Evolutionary conservation across 1,140 invertebrate genomes (phyloP), one percentile per base, ranked within the genome.

Genomic region (Ostrea denselamellosa): DNA sequence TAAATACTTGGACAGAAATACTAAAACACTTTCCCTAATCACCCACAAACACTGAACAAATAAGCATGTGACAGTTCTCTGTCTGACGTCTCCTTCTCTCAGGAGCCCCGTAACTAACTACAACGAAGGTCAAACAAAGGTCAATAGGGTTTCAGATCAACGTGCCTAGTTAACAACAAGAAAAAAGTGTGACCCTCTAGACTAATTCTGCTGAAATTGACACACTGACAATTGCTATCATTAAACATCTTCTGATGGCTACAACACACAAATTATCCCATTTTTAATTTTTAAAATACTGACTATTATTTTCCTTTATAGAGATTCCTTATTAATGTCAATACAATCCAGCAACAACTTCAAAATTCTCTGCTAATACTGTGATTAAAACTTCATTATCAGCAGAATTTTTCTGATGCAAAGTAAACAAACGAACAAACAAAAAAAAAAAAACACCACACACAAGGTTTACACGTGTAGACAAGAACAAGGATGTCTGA

Each of bases 81-180:
- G 68, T 71, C 68, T 5, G 68, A 25, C 25, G 5, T 25, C 22
- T 71, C 68, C 14, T 14, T 71, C 68, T 25, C 68, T 71, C 12
- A 71, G 68, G 68, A 71, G 68, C 68, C 68, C 68, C 68, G 68
- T 71, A 71, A 71, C 68, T 71, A 71, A 71, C 12, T 14, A 71
- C 68, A 71, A 71, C 68, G 25, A 71, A 71, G 68, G 68, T 71
- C 28, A 71, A 25, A 71, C 68, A 71, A 14, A 71, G 68, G 68
- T 44, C 68, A 34, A 71, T 62, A 28, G 22, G 14, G 68, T 71
- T 7, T 71, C 28, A 71, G 34, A 25, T 28, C 68, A 71, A 25
- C 28, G 68, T 71, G 68, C 12, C 68, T 71, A 71, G 68, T 71
- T 71, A 71, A 71, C 28, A 71, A 34, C 56, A 62, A 28, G 34